phyloP scores from a whole-genome alignment of 2,113 vertebrate species.

The Alaudala cheleensis region DNA sequence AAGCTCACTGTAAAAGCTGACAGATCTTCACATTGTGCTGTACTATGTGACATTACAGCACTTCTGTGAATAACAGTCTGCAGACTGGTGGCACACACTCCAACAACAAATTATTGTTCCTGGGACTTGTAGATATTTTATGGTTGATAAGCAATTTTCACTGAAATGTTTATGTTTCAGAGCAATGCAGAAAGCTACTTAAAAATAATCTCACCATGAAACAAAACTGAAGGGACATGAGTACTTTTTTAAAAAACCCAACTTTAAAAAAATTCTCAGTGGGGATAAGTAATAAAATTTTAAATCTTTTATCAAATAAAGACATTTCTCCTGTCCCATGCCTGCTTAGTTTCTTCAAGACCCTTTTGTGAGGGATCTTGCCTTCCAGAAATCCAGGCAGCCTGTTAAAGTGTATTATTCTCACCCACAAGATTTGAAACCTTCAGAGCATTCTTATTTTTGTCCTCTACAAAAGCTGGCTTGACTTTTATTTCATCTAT shows the following conservation, averaged over 20 bases:
- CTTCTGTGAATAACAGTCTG: not conserved
- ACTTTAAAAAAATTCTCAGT: not conserved
- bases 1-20: not conserved
- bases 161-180: not conserved
- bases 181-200: not conserved
- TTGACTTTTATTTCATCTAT: not conserved
- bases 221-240: not conserved
- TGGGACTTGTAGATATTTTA: not conserved
- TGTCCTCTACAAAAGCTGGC: not conserved
- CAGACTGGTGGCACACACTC: not conserved
- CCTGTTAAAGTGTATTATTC: not conserved
- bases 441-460: not conserved
- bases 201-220: not conserved
- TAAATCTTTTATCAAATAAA: not conserved
- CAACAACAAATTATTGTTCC: not conserved
- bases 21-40: not conserved
- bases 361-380: not conserved
- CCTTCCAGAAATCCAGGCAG: not conserved
- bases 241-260: accelerated
- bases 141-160: not conserved
- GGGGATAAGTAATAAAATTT: not conserved
- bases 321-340: not conserved
- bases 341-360: not conserved
- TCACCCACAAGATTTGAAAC: not conserved
- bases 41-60: not conserved